These are phyloP conservation scores for Magallana angulata DNA, from an alignment of 1,140 invertebrate genomes.

Conservation along the genomic window DNA sequence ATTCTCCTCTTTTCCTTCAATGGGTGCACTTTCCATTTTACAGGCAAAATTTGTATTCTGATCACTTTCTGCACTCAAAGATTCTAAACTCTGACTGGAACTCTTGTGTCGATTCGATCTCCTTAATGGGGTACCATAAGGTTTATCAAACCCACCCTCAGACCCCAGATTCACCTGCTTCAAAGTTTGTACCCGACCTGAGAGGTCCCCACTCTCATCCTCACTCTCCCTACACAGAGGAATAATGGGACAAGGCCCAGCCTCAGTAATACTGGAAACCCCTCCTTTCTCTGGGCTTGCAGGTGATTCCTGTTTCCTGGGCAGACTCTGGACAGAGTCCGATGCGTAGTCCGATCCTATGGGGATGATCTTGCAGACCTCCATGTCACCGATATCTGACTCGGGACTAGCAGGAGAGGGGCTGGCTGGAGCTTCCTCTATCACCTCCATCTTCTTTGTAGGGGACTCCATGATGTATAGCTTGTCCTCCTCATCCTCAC, in stretches of 20 bases:
- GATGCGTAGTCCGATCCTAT: slow-evolving; percentile 22
- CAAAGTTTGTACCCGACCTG: background rate
- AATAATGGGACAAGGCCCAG: slow-evolving; percentile 10
- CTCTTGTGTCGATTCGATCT: background rate
- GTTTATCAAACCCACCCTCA: background rate
- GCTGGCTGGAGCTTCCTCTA: slow-evolving; percentile 40
- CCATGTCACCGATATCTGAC: background rate
- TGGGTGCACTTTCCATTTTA: background rate
- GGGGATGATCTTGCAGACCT: slow-evolving; percentile 27
- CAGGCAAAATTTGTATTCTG: background rate
- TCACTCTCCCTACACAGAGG: slow-evolving; percentile 23
- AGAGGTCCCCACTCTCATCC: background rate
- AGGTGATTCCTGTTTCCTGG: slow-evolving; percentile 12
- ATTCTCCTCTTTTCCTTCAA: background rate
- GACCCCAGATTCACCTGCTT: background rate
- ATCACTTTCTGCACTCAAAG: background rate
- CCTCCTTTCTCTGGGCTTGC: slow-evolving; percentile 25
- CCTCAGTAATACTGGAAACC: background rate
- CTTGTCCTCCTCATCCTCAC: slow-evolving; percentile 7
- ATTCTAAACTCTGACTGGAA: background rate
- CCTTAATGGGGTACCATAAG: background rate
- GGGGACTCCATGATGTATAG: background rate
- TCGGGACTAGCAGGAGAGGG: slow-evolving; percentile 13
- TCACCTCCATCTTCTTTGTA: background rate
- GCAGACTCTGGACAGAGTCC: background rate